Evolutionary conservation across 2,888 invertebrate species (phyloP), one percentile per base, ranked within the genome.

Genomic region (Tenthredo scrophulariae): DNA sequence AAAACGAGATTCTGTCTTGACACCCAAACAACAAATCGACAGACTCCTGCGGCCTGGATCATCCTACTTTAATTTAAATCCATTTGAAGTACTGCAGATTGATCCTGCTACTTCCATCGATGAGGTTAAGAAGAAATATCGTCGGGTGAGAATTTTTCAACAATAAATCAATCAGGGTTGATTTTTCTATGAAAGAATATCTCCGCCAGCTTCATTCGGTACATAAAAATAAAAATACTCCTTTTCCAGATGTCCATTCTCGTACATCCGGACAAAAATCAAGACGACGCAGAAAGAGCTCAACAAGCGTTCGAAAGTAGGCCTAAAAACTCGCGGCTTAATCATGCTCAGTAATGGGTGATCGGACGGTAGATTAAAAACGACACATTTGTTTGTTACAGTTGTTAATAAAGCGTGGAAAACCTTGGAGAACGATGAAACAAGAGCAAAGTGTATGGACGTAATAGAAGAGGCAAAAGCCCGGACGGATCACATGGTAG

Each of bases 251-350:
- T 99, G 91, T 99, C 99, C 26, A 98, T 99, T 93, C 95, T 99
- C 91, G 99, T 99, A 54, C 99, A 99, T 96, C 99, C 99, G 33
- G 99, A 99, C 93, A 99, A 99, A 94, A 99, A 99, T 94, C 97
- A 97, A 94, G 98, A 99, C 94, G 98, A 99, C 93, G 94, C 96
- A 43, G 99, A 99, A 85, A 95, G 98, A 92, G 98, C 99, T 1
- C 98, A 99, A 93, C 96, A 97, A 92, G 97, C 97, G 72, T 98
- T 98, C 93, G 98, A 98, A 94, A 97, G 94, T 94, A 90, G 90
- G 92, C 29, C 74, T 58, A 10, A 46, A 18, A 50, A 50, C 1
- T 50, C 1, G 1, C n/a, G 54, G 7, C 7, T 54, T 7, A n/a
- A 54, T 4, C 15, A 15, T 50, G 4, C 6, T 6, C 0, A 50